Evolutionary conservation across 2,888 invertebrate genomes (phyloP).

Genomic region (Pyrgus malvae): DNA sequence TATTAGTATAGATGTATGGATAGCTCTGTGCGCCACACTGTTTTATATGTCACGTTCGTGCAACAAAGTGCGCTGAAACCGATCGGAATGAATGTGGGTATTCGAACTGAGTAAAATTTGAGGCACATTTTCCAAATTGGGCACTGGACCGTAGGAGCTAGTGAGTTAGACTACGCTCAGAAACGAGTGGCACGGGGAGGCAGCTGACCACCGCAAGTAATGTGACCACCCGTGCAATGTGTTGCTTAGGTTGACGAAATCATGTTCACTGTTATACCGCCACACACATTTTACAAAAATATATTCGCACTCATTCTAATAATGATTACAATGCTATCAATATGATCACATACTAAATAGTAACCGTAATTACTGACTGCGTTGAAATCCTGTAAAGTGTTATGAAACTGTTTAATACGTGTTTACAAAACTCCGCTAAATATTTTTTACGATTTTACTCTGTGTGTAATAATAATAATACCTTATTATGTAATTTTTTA

Average conservation of each 20-base stretch:
- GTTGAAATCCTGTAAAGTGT: too few species aligned
- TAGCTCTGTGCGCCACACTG: too few species aligned
- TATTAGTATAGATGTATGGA: too few species aligned
- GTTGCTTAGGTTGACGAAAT: slow-evolving; percentile 28
- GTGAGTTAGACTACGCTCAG: slow-evolving; percentile 54
- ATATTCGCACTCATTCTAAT: too few species aligned
- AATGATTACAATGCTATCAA: too few species aligned
- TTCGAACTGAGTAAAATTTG: slow-evolving; percentile 44
- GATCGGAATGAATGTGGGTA: slow-evolving; percentile 33
- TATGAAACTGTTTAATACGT: too few species aligned
- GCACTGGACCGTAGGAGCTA: slow-evolving; percentile 64
- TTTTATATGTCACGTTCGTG: slow-evolving; percentile 3
- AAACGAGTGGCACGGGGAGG: slow-evolving; percentile 58
- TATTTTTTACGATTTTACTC: too few species aligned
- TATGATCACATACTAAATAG: too few species aligned
- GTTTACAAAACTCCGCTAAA: too few species aligned
- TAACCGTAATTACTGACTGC: too few species aligned
- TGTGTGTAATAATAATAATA: too few species aligned
- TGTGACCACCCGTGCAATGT: slow-evolving; percentile 51
- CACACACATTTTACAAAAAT: background rate
- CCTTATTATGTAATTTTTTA: too few species aligned
- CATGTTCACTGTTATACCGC: slow-evolving; percentile 2
- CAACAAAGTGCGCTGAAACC: slow-evolving; percentile 6
- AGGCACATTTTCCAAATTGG: slow-evolving; percentile 61
- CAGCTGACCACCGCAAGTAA: slow-evolving; percentile 51